Percentiles rank a stretch among this genome's conserved stretches.
Conservation (phyloP, 2,888 invertebrate genomes). For the Rhamnusium bicolor region DNA sequence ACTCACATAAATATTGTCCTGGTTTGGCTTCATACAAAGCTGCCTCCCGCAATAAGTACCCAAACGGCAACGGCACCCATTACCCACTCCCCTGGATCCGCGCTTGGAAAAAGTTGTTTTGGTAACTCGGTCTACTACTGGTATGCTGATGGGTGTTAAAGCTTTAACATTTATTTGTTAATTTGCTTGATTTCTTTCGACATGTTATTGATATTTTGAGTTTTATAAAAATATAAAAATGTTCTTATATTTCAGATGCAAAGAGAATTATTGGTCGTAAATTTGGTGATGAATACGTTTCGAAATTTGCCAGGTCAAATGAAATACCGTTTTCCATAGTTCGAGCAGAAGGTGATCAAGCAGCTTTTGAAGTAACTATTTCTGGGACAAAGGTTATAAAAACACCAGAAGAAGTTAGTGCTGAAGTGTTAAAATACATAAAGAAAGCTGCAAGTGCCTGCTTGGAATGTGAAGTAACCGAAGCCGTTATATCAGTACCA, state of each 20-base stretch:
- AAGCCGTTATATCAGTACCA: conserved; percentile 49
- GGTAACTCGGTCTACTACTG: no score
- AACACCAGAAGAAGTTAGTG: conserved; percentile 48
- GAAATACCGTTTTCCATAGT: neutral
- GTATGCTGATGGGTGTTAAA: no score
- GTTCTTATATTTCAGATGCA: conserved; percentile 27
- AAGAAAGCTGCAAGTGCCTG: conserved; percentile 35
- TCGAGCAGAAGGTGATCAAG: neutral
- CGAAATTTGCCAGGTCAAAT: neutral
- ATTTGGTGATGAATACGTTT: conserved; percentile 12
- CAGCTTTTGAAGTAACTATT: neutral
- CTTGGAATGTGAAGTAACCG: conserved; percentile 38
- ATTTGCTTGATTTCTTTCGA: no score
- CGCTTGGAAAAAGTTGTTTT: no score
- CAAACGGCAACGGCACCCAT: no score
- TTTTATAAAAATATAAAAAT: no score
- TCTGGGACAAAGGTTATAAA: neutral
- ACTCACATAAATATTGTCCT: no score
- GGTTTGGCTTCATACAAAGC: no score
- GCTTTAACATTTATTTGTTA: no score
- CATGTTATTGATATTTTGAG: no score
- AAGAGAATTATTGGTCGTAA: conserved; percentile 22
- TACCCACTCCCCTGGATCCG: no score
- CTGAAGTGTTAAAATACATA: conserved; percentile 46
- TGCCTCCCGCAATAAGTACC: no score